Conservation (phyloP, 2,113 vertebrate species). For the Vicugna pacos region DNA sequence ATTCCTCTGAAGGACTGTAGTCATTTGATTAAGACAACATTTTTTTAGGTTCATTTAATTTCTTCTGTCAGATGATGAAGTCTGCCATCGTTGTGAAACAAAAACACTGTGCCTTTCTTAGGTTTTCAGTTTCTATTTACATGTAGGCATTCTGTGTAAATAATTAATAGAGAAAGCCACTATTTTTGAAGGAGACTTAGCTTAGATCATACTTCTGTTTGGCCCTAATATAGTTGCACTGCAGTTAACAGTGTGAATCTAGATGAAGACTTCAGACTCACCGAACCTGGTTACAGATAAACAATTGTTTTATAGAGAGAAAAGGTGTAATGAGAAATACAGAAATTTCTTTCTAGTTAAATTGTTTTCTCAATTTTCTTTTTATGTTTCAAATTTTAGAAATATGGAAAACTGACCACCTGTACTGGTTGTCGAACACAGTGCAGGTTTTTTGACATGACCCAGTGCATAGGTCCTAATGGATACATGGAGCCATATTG, state of each 20-base stretch:
- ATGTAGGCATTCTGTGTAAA: background rate
- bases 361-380: conserved; percentile 73
- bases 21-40: background rate
- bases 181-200: conserved; percentile 24
- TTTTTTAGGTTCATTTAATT: conserved; percentile 17
- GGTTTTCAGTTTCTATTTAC: background rate
- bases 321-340: conserved; percentile 38
- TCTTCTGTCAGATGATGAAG: conserved; percentile 4
- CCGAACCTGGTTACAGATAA: background rate
- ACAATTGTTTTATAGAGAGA: conserved; percentile 28
- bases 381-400: conserved; percentile 91
- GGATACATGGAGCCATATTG: conserved; percentile 97
- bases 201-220: background rate
- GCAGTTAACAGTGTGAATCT: background rate
- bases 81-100: background rate
- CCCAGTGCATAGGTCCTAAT: conserved; percentile 93
- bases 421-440: conserved; percentile 96
- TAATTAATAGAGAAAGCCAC: background rate
- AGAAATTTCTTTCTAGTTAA: conserved; percentile 8
- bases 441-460: conserved; percentile 97
- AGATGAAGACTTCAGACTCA: background rate
- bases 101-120: background rate
- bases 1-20: background rate
- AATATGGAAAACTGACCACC: conserved; percentile 94
- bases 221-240: background rate